Evolutionary conservation across 2,888 invertebrate species (phyloP), one percentile per base, ranked within the genome.

Genomic region (Tigriopus californicus): DNA sequence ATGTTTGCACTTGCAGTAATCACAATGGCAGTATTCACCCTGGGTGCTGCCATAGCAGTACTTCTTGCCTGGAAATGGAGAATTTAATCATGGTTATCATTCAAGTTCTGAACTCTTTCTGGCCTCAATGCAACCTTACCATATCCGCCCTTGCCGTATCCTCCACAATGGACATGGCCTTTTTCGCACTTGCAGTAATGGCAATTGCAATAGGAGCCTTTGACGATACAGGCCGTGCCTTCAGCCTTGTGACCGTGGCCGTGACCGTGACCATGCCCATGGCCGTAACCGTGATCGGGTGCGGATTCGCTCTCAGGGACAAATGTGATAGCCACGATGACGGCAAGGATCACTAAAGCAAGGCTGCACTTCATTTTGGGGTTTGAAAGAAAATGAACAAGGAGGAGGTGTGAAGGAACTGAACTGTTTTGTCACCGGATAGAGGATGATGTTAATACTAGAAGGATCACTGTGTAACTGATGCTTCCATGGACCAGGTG

Each of bases 1-100:
- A 33, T 54, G 54, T 40, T 54, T 54, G 41, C 54, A 54, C 41
- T 54, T 54, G 54, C 54, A 54, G 41, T 54, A 54, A 54, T 54
- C 54, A 4, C 54, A 54, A 15, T 54, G 54, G 40, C 54, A 54
- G 54, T 54, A 54, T 41, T 54, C 54, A 22, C 54, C 54, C 54
- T 54, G 54, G 10, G 54, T 54, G 18, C 54, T 54, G 11, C 54
- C 54, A 33, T 54, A 54, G 41, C 54, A 54, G 40, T 54, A 54
- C 40, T 54, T 54, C 22, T 54, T 54, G 41, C 54, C 54, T 54
- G 41, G 8, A 54, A 54, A 40, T 18, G 1, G 22, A 24, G 12
- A 1, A 25, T 24, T 12, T 13, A 22, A 20, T 52, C 33, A 52
- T 10, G 25, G 13, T 15, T 46, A 20, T n/a, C n/a, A 33, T 33